These are phyloP conservation scores for Eubasilissa regina DNA, from an alignment of 1,140 invertebrate species.

Conservation along the genomic window DNA sequence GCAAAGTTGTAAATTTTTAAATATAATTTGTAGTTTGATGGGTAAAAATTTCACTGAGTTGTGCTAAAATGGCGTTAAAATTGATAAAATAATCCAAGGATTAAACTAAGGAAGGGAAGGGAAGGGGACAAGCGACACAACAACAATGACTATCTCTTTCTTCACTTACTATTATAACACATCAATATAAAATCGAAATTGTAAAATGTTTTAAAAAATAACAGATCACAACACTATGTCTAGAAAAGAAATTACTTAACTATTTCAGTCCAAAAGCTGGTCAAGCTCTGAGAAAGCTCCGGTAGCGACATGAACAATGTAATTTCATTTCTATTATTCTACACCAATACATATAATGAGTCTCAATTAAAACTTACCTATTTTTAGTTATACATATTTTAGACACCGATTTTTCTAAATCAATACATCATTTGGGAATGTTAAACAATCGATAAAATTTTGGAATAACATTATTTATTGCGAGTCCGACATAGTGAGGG, in stretches of 20 bases:
- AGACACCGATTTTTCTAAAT: constrained; percentile 23
- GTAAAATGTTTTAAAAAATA: constrained; percentile 49
- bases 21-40: constrained; percentile 49
- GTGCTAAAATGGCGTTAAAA: constrained; percentile 44
- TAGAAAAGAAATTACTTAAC: constrained; percentile 1
- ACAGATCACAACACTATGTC: constrained; percentile 39
- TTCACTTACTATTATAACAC: constrained; percentile 35
- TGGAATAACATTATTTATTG: neutral
- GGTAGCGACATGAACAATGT: neutral
- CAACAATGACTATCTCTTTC: constrained; percentile 23
- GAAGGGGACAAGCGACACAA: constrained; percentile 39
- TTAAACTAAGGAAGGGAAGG: constrained; percentile 47
- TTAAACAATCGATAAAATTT: constrained; percentile 10
- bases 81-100: constrained; percentile 47
- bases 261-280: neutral
- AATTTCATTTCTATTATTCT: constrained; percentile 1
- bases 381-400: neutral
- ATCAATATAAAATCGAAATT: constrained; percentile 43
- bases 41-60: constrained; percentile 48
- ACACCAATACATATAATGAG: constrained; percentile 2
- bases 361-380: constrained; percentile 19
- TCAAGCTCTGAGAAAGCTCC: too few species aligned
- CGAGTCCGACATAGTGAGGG: neutral
- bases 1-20: constrained; percentile 45
- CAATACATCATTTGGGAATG: constrained; percentile 23